Evolutionary conservation across 2,113 vertebrate genomes (phyloP).

Genomic region (Anoura caudifer): DNA sequence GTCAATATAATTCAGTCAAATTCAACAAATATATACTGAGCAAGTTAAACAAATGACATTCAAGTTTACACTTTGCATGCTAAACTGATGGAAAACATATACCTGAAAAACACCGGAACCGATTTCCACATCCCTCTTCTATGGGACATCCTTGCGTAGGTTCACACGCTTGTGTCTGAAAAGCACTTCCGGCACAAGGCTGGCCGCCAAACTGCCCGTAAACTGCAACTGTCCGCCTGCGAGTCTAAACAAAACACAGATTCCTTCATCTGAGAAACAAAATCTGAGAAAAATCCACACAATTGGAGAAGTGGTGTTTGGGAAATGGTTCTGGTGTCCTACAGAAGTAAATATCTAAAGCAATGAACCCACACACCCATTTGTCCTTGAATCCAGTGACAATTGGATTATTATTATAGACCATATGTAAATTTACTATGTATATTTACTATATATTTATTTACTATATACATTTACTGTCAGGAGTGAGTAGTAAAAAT

Average conservation of each 20-base stretch:
- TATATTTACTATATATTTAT: not conserved
- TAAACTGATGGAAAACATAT: not conserved
- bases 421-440: not conserved
- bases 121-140: conserved; percentile 88
- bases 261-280: conserved; percentile 5
- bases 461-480: not conserved
- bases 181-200: conserved; percentile 80
- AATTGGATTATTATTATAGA: not conserved
- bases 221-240: conserved; percentile 80
- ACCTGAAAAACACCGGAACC: conserved; percentile 94
- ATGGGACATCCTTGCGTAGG: conserved; percentile 86
- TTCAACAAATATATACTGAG: not conserved
- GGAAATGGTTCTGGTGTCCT: not conserved
- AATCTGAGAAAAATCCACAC: not conserved
- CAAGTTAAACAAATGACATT: not conserved
- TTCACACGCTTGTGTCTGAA: conserved; percentile 82
- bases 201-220: conserved; percentile 90
- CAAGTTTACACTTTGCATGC: not conserved
- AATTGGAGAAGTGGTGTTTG: not conserved
- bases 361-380: not conserved
- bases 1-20: conserved; percentile 17
- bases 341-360: not conserved
- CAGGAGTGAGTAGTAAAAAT: not conserved
- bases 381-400: not conserved
- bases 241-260: conserved; percentile 80